Conservation (phyloP, 1,140 invertebrate species). For the Geopemphigus sp. region DNA sequence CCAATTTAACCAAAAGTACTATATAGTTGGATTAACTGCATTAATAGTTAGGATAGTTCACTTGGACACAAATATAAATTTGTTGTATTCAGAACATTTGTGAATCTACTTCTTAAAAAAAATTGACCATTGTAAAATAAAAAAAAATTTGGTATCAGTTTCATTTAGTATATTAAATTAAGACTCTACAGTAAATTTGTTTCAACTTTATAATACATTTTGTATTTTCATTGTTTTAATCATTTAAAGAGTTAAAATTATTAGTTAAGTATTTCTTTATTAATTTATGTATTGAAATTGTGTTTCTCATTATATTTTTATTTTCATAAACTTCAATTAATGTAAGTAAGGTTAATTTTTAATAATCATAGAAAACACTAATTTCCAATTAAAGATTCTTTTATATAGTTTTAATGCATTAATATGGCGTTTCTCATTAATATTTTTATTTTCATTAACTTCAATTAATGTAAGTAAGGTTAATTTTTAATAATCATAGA, state of each 20-base stretch:
- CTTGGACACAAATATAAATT: no score
- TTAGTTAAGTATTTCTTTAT: background rate
- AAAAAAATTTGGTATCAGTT: no score
- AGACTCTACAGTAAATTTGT: no score
- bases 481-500: slow-evolving; percentile 20
- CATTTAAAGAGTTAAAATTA: no score
- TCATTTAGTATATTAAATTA: no score
- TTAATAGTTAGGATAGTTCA: no score
- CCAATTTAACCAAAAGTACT: background rate
- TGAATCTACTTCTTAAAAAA: no score
- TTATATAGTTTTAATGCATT: background rate
- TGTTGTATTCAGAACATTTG: no score
- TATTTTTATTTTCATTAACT: background rate
- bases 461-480: slow-evolving; percentile 34
- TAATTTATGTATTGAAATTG: background rate
- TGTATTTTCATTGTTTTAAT: background rate
- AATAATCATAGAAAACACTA: background rate
- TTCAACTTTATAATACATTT: background rate
- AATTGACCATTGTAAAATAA: no score
- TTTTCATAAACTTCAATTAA: slow-evolving; percentile 7
- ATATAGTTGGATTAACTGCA: no score
- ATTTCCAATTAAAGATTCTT: no score
- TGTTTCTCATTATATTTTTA: background rate
- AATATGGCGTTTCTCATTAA: background rate
- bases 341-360: slow-evolving; percentile 18